These are phyloP conservation scores for Cerceris ruficornis DNA, from an alignment of 2,888 invertebrate genomes.

Conservation along the genomic window DNA sequence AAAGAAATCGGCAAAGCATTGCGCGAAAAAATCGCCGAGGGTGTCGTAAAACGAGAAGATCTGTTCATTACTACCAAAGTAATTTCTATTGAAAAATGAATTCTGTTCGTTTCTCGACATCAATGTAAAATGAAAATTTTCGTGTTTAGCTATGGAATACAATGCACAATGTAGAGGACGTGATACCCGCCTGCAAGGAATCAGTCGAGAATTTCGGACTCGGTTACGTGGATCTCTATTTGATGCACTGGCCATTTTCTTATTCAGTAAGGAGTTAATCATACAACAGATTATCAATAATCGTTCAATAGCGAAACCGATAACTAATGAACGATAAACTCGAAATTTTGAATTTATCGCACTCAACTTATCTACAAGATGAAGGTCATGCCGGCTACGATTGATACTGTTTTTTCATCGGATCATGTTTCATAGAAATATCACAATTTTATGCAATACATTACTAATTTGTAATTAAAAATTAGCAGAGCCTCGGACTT, in stretches of 20 bases:
- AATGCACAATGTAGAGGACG: conserved; percentile 83
- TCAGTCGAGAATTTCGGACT: conserved; percentile 81
- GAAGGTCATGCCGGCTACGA: too few relatives aligned
- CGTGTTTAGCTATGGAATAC: conserved; percentile 83
- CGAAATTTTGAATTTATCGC: background rate
- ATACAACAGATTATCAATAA: background rate
- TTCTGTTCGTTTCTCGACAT: background rate
- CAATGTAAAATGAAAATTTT: background rate
- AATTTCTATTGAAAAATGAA: conserved; percentile 9
- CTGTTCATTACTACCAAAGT: conserved; percentile 81
- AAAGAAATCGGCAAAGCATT: conserved; percentile 80
- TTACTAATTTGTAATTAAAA: too few relatives aligned
- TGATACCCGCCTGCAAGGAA: conserved; percentile 65
- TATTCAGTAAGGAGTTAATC: conserved; percentile 75
- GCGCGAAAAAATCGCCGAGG: conserved; percentile 79
- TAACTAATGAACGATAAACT: background rate
- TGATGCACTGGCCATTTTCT: conserved; percentile 95
- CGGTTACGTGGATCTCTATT: conserved; percentile 91
- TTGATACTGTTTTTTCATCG: too few relatives aligned
- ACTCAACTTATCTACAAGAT: too few relatives aligned
- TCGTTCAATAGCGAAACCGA: background rate
- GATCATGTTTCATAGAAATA: too few relatives aligned
- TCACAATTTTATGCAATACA: background rate
- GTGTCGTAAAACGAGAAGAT: conserved; percentile 80
- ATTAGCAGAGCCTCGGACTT: too few relatives aligned